Evolutionary conservation across 2,888 invertebrate species (phyloP).

Genomic region (Prosopocoilus inquinatus): DNA sequence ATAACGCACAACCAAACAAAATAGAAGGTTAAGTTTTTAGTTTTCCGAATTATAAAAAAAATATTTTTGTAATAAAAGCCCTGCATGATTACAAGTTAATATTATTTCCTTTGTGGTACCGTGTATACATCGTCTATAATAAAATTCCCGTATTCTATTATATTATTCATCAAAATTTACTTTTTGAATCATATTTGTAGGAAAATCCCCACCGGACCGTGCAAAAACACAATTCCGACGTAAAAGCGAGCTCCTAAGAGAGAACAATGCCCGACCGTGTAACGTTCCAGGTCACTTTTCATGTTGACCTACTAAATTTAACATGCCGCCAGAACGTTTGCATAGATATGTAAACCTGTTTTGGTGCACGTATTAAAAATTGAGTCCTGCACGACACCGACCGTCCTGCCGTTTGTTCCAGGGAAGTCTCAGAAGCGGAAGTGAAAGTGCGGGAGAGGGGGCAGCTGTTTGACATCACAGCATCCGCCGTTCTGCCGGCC

Average conservation of each 20-base stretch:
- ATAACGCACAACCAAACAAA: too few species aligned
- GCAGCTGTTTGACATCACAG: slow-evolving; percentile 61
- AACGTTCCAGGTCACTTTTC: neutral
- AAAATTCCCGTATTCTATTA: too few species aligned
- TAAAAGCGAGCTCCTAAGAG: neutral
- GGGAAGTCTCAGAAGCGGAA: slow-evolving; percentile 36
- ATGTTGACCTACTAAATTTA: neutral
- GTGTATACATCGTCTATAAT: too few species aligned
- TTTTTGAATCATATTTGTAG: too few species aligned
- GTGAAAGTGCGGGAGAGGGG: slow-evolving; percentile 48
- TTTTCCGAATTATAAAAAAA: too few species aligned
- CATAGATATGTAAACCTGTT: neutral
- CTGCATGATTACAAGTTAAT: too few species aligned
- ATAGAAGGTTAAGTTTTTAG: too few species aligned
- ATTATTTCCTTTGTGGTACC: too few species aligned
- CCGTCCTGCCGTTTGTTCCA: slow-evolving; percentile 20
- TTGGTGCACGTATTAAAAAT: neutral
- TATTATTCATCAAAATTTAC: too few species aligned
- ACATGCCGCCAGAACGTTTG: neutral
- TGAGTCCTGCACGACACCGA: neutral
- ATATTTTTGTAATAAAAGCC: too few species aligned
- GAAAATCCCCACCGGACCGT: too few species aligned
- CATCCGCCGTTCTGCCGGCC: slow-evolving; percentile 59
- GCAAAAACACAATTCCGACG: too few species aligned
- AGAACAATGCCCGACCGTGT: neutral